A percentile compares a stretch with the other conserved stretches of the same genome.
Evolutionary conservation across 2,888 invertebrate species (phyloP).

Genomic region (Leptinotarsa tumamoca): DNA sequence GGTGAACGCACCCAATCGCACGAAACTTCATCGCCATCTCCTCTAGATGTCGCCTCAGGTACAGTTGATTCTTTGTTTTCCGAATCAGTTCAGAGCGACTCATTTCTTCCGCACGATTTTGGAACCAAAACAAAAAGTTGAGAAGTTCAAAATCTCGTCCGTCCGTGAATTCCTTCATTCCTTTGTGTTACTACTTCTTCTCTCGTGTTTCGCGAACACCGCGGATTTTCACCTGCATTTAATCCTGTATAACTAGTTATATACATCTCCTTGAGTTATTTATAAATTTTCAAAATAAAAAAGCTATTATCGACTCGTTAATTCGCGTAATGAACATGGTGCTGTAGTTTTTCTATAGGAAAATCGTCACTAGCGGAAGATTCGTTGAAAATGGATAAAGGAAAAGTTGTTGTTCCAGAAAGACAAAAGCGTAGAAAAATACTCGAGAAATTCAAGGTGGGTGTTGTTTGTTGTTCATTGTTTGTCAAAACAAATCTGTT

Average conservation of each 20-base stretch:
- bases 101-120: neutral
- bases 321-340: constrained; percentile 5
- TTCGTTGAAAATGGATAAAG: constrained; percentile 45
- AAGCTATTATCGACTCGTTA: constrained; percentile 1
- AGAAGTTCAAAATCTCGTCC: neutral
- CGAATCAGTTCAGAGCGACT: constrained; percentile 18
- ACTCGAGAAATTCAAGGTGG: constrained; percentile 49
- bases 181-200: neutral
- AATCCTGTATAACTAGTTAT: neutral
- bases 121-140: constrained; percentile 16
- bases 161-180: neutral
- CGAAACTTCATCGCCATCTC: neutral
- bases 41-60: constrained; percentile 16
- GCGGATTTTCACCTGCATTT: neutral
- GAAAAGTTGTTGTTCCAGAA: constrained; percentile 48
- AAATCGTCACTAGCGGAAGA: constrained; percentile 8
- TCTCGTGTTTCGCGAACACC: neutral
- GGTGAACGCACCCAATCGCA: neutral
- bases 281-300: constrained; percentile 15
- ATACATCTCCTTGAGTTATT: constrained; percentile 26
- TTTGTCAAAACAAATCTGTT: constrained; percentile 5
- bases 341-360: neutral
- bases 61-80: neutral
- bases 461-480: neutral
- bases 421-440: constrained; percentile 51